Conservation (phyloP, 30 jellyfish, hydroid and myxozoan genomes). For the Turritopsis dohrnii region DNA sequence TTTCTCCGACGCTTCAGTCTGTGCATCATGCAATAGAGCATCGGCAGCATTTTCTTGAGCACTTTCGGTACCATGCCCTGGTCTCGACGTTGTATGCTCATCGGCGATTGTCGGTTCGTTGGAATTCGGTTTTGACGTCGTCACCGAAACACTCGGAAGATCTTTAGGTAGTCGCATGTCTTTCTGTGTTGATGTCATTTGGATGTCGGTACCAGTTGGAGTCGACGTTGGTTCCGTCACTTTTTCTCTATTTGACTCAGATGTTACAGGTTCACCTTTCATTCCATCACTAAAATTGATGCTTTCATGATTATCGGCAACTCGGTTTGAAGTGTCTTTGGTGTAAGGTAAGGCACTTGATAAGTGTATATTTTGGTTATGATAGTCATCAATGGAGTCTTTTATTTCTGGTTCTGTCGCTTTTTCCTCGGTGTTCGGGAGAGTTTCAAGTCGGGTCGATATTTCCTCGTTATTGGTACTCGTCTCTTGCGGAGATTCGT, state of each 20-base stretch:
- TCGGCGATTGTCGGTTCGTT: not conserved
- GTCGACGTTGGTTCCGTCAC: not conserved
- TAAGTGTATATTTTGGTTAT: not conserved
- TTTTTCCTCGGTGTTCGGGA: not conserved
- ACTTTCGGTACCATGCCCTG: constrained; percentile 1
- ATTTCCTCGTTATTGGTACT: not conserved
- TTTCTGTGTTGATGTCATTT: not conserved
- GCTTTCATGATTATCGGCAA: not conserved
- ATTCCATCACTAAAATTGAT: not conserved
- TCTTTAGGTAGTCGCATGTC: not conserved
- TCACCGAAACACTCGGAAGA: not conserved
- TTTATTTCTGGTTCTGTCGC: not conserved
- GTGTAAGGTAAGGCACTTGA: not conserved
- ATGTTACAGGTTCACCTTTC: not conserved
- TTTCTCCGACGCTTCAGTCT: not conserved
- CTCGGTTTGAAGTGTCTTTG: not conserved
- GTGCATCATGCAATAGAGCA: not conserved
- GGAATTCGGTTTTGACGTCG: not conserved
- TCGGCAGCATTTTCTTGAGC: not conserved
- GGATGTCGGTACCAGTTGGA: not conserved
- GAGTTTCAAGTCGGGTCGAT: not conserved
- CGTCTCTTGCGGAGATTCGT: not conserved
- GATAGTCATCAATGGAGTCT: not conserved
- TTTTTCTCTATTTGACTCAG: not conserved
- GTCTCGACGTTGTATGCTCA: not conserved